Conservation (phyloP, 1,140 invertebrate genomes). For the Nasonia vitripennis region DNA sequence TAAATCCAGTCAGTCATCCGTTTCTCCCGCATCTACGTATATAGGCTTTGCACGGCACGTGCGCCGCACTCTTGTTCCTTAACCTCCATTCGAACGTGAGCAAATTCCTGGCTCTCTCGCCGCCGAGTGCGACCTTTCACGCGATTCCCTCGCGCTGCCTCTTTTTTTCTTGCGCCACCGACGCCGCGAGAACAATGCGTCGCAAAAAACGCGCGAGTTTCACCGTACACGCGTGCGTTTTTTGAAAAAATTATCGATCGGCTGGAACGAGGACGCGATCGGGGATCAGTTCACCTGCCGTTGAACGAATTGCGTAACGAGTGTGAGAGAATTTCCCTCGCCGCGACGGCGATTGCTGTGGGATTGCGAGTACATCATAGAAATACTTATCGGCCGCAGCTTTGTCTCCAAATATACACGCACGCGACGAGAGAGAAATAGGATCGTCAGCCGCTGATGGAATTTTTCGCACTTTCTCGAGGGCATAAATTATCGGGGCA, state of each 20-base stretch:
- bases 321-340: neutral
- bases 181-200: neutral
- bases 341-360: neutral
- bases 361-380: no score
- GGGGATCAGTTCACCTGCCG: neutral
- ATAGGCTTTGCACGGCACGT: no score
- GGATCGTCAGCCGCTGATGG: neutral
- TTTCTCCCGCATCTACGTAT: neutral
- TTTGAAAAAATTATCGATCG: neutral
- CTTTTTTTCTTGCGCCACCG: neutral
- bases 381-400: no score
- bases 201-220: neutral
- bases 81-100: neutral
- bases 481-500: conserved; percentile 8
- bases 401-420: neutral
- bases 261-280: neutral
- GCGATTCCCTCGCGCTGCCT: neutral
- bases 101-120: neutral
- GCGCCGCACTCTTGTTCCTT: neutral
- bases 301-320: neutral
- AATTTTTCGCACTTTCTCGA: neutral
- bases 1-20: conserved; percentile 24
- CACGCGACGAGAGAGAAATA: neutral
- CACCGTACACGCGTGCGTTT: neutral
- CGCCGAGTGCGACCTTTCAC: neutral